Evolutionary conservation across 2,888 invertebrate genomes (phyloP), one percentile per base, ranked within the genome.

Genomic region (Synergus gifuensis): DNA sequence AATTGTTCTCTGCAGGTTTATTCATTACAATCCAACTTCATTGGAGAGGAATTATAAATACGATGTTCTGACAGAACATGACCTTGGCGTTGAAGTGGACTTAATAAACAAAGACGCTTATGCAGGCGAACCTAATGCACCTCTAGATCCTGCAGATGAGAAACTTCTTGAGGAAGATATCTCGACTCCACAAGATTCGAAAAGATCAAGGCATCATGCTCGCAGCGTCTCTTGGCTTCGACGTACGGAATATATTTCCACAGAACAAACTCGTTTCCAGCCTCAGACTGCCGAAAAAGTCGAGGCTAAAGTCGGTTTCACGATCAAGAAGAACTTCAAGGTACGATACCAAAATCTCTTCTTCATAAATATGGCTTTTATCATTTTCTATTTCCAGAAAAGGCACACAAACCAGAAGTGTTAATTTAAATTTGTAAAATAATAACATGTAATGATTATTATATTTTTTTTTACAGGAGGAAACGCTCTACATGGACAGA

Each of bases 291-390:
- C 97, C 94, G 99, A 99, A 90, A 98, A 99, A 94, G 98, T 98
- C 91, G 99, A 99, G 94, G 98, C 99, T 0, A 99, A 98, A 95
- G 98, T 99, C 79, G 99, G 99, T 90, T 99, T 98, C 93, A 98
- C 98, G 93, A 98, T 99, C 86, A 99, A 99, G 92, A 98, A 98
- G 92, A 96, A 96, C 90, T 95, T 97, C 87, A 95, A 94, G 89
- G 93, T 93, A 86, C 84, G 42, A 58, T 44, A 16, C 14, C 4
- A 36, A n/a, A 11, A 28, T 44, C 9, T 18, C 4, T 8, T 18
- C 8, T 18, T 9, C 58, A 49, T 62, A 42, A 49, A 22, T 18
- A 22, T 18, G 11, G 46, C 49, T 76, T 73, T 16, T 18, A 69
- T 22, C 9, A 77, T 76, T 58, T 54, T 49, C 18, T 40, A 64